Percentiles rank a stretch among this genome's conserved stretches.
phyloP scores from a whole-genome alignment of 2,888 invertebrate species.

The Amphipoea lucens region DNA sequence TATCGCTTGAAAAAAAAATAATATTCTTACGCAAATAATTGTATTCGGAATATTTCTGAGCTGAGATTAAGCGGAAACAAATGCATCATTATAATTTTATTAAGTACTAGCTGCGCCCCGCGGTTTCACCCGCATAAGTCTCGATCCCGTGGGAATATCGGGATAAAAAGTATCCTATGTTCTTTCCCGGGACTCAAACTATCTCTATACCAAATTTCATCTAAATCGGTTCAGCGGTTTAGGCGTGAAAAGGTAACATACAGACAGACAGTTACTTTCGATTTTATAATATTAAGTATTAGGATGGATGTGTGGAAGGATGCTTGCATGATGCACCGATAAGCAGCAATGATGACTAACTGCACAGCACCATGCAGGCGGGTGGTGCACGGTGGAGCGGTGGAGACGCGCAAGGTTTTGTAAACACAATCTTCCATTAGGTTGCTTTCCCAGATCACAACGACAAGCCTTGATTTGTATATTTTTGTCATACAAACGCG shows the following conservation, averaged over 20 bases:
- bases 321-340: not conserved
- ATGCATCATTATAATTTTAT: not conserved
- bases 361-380: not conserved
- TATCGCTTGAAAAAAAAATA: constrained; percentile 52
- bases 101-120: not conserved
- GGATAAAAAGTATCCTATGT: no score
- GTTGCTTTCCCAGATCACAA: not conserved
- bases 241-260: no score
- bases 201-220: no score
- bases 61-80: constrained; percentile 1
- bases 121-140: no score
- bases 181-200: no score
- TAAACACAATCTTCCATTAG: not conserved
- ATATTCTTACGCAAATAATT: constrained; percentile 22
- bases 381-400: no score
- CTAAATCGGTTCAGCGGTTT: no score
- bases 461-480: not conserved
- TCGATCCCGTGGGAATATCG: no score
- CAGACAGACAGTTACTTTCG: no score
- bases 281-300: no score
- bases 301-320: not conserved
- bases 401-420: not conserved
- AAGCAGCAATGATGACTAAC: constrained; percentile 10
- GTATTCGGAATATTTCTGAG: constrained; percentile 10
- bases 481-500: not conserved